phyloP scores from a whole-genome alignment of 2,797 vertebrate species.

The Babyrousa celebensis region DNA sequence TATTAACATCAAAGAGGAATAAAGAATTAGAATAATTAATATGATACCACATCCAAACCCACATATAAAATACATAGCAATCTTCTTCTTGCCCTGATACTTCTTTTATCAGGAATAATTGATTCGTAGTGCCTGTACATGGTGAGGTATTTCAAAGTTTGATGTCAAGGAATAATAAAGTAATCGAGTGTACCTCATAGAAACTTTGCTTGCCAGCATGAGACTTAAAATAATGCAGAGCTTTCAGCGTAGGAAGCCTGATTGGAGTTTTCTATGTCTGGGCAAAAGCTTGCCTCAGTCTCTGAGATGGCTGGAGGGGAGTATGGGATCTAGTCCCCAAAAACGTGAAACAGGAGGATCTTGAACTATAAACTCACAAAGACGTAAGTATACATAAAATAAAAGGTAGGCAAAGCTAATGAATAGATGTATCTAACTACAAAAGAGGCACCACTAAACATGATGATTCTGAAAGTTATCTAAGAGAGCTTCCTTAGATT shows the following conservation, averaged over 20 bases:
- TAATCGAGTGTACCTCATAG: background rate
- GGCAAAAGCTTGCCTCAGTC: background rate
- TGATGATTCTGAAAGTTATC: background rate
- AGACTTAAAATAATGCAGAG: background rate
- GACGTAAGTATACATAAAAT: background rate
- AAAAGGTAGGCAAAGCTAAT: constrained; percentile 5
- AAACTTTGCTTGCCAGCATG: background rate
- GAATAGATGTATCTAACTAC: background rate
- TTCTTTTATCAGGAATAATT: background rate
- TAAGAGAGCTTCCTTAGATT: background rate
- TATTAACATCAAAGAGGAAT: constrained; percentile 28
- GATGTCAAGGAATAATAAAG: background rate
- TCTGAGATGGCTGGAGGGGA: background rate
- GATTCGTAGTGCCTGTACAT: background rate
- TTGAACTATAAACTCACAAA: background rate
- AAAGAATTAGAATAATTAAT: constrained; percentile 47
- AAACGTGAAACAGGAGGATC: background rate
- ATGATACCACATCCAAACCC: background rate
- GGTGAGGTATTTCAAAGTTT: background rate
- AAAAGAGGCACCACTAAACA: background rate
- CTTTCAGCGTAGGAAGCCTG: background rate
- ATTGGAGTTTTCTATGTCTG: background rate
- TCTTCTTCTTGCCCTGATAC: constrained; percentile 12
- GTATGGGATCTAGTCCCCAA: background rate
- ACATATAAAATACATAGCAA: background rate